phyloP scores from a whole-genome alignment of 2,797 vertebrate genomes.

The Enteromius mattozi region DNA sequence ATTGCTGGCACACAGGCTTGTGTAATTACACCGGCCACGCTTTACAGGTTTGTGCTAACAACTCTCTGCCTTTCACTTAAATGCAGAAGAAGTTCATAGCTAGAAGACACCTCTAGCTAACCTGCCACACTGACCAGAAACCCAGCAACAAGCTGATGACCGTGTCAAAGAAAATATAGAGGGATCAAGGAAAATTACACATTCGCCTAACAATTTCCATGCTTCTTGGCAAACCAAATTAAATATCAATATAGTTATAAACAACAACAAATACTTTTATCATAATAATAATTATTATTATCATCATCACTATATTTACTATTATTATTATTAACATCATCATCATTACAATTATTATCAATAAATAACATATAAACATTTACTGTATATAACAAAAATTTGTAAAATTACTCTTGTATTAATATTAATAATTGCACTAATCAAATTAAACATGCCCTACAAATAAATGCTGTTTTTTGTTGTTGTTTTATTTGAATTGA shows the following conservation, averaged over 20 bases:
- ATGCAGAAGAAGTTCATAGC: constrained; percentile 50
- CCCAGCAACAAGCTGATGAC: constrained; percentile 67
- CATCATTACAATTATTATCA: not conserved
- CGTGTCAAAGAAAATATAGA: constrained; percentile 58
- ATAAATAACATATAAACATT: not conserved
- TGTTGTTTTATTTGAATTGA: not conserved
- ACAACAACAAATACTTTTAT: no score
- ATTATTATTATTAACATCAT: no score
- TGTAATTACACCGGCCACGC: constrained; percentile 47
- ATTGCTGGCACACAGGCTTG: constrained; percentile 35
- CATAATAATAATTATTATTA: no score
- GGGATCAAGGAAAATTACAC: not conserved
- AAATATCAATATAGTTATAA: not conserved
- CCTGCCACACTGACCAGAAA: constrained; percentile 66
- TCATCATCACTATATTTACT: no score
- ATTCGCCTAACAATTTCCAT: not conserved
- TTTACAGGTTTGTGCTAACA: constrained; percentile 56
- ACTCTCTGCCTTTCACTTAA: constrained; percentile 54
- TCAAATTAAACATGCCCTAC: no score
- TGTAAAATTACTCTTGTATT: no score
- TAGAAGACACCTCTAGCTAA: constrained; percentile 56
- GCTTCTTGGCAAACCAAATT: not conserved
- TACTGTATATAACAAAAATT: no score
- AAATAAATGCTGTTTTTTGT: not conserved
- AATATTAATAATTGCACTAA: not conserved